Percentiles rank a stretch among this genome's conserved stretches.
Evolutionary conservation across 2,888 invertebrate species (phyloP).

Genomic region (Epinotia ramella): DNA sequence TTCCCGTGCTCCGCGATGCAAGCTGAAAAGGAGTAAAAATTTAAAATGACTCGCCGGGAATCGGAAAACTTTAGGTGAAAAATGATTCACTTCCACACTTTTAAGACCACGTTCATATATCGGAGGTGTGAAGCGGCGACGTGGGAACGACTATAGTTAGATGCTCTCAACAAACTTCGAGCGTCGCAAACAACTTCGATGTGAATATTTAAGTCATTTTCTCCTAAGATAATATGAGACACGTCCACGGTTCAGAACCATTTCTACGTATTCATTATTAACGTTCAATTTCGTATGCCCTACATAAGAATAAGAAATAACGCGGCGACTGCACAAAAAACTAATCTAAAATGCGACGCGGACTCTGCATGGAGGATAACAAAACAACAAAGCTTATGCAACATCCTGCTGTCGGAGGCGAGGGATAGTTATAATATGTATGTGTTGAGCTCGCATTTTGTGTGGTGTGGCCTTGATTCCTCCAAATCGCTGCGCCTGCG

Average conservation of each 20-base stretch:
- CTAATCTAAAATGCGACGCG: slow-evolving; percentile 80
- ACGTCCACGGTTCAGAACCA: slow-evolving; percentile 47
- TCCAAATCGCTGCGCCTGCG: slow-evolving; percentile 69
- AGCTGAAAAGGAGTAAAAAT: slow-evolving; percentile 60
- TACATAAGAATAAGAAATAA: slow-evolving; percentile 58
- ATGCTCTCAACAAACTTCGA: slow-evolving; percentile 67
- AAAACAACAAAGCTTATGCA: slow-evolving; percentile 84
- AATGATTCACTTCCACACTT: slow-evolving; percentile 69
- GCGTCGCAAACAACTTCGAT: slow-evolving; percentile 57
- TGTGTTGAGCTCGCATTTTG: slow-evolving; percentile 71
- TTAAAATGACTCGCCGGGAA: slow-evolving; percentile 63
- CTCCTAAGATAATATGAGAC: slow-evolving; percentile 30
- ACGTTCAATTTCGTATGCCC: slow-evolving; percentile 65
- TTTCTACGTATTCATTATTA: slow-evolving; percentile 59
- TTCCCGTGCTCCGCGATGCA: slow-evolving; percentile 58
- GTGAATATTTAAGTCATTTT: slow-evolving; percentile 53
- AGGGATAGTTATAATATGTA: slow-evolving; percentile 73
- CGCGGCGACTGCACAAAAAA: slow-evolving; percentile 72
- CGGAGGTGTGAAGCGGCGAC: slow-evolving; percentile 61
- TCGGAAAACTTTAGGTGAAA: slow-evolving; percentile 68
- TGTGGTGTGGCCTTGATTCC: slow-evolving; percentile 80
- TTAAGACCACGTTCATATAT: slow-evolving; percentile 53
- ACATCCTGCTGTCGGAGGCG: slow-evolving; percentile 78
- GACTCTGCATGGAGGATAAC: slow-evolving; percentile 74
- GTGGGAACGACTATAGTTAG: slow-evolving; percentile 68